Conservation (phyloP, 92 coral and sea anemone genomes). For the Epizoanthus stellaris region DNA sequence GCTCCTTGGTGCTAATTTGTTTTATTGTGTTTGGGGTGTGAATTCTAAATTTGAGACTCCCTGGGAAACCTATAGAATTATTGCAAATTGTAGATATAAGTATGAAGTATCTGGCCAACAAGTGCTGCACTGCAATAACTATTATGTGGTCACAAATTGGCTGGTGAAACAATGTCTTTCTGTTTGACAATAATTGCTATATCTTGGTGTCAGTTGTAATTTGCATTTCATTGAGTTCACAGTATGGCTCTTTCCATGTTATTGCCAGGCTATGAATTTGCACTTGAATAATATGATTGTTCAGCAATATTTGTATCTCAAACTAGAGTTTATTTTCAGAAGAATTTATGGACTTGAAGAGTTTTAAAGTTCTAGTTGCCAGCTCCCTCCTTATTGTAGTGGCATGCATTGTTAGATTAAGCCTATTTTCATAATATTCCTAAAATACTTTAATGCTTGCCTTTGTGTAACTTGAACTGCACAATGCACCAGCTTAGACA, state of each 20-base stretch:
- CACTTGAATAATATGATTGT: neutral
- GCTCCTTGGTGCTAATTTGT: neutral
- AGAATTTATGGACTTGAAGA: no score
- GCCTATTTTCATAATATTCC: no score
- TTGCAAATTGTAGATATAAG: neutral
- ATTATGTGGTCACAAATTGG: neutral
- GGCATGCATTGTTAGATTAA: no score
- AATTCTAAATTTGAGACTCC: neutral
- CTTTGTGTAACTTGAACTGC: no score
- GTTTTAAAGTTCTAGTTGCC: no score
- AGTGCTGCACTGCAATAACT: neutral
- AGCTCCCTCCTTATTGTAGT: no score
- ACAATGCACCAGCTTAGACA: no score
- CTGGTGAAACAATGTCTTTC: neutral
- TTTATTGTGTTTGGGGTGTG: constrained; percentile 32
- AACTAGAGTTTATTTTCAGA: no score
- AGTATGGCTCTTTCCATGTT: neutral
- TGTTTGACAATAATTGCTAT: neutral
- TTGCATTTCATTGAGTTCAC: neutral
- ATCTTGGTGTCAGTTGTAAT: neutral
- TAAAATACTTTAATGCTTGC: no score
- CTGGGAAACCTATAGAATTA: neutral
- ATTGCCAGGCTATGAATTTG: neutral
- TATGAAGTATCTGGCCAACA: neutral
- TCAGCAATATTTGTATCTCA: neutral